phyloP scores from a whole-genome alignment of 2,113 vertebrate species.

The Hyperoodon ampullatus region DNA sequence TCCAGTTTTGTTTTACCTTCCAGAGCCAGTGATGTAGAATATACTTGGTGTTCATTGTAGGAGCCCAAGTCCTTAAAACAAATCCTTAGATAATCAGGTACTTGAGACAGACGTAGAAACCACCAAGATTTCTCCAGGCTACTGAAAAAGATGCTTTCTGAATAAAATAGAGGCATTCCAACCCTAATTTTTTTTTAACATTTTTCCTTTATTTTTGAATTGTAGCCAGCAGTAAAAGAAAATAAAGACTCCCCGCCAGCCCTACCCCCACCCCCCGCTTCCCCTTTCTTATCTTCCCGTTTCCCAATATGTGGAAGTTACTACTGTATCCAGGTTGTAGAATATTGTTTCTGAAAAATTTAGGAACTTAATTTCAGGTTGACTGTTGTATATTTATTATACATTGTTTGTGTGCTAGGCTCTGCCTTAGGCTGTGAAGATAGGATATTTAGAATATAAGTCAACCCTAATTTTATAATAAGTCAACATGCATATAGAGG shows the following conservation, averaged over 20 bases:
- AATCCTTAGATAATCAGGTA: neutral
- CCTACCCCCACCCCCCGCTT: neutral
- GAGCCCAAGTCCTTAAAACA: neutral
- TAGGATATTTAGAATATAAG: neutral
- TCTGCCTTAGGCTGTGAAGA: neutral
- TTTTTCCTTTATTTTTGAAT: neutral
- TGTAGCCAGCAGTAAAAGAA: neutral
- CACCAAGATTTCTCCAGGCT: neutral
- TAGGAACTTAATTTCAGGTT: neutral
- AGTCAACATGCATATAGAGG: neutral
- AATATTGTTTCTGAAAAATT: conserved; percentile 25
- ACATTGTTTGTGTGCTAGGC: neutral
- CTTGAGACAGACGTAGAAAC: neutral
- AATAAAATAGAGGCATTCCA: neutral
- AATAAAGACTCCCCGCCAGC: neutral
- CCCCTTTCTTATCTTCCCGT: neutral
- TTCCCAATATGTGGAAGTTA: neutral
- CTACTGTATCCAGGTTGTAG: neutral
- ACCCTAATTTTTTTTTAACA: neutral
- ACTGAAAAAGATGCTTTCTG: neutral
- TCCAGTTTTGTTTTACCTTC: neutral
- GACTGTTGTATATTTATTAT: neutral
- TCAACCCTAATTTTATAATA: too few relatives aligned
- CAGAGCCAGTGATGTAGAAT: neutral
- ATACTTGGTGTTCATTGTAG: neutral